Evolutionary conservation across 2,797 vertebrate genomes (phyloP), one percentile per base, ranked within the genome.

Genomic region (Sylvia borin): DNA sequence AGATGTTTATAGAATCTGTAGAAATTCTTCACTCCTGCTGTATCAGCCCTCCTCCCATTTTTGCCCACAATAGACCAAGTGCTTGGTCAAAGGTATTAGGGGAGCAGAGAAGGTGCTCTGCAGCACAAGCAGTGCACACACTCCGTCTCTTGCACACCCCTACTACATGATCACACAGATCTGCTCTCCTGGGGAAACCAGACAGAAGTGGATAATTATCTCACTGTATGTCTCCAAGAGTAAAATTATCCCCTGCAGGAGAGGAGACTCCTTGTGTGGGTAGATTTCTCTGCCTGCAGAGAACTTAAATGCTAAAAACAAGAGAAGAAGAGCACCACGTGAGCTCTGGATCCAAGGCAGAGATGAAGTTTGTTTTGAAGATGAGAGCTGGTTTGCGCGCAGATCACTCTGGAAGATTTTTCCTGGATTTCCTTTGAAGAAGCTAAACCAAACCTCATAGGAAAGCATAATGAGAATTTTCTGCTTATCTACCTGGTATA

Each of bases 161-260:
- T 14, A 22, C 31, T 26, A 16, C 16, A 31, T 38, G 54, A 75
- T 84, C 54, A 68, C 38, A 78, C 32, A 75, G n/a, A 26, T 26
- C 36, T 67, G 14, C 4, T 72, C 67, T 93, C 74, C 67, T 58
- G 45, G 27, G 57, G 32, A 93, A 91, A 82, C 17, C 74, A 96
- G 86, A 68, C 74, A 93, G 64, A 57, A 91, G 31, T 2, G 1
- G 67, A 78, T 85, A 90, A 86, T 66, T 18, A 70, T 76, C 58
- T 91, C 18, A n/a, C 7, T 91, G 24, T 81, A 22, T 20, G n/a
- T 73, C 65, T 92, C 67, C 53, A 64, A 53, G 20, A 67, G 42
- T 32, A 91, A 88, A 94, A 91, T 91, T 85, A 90, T 64, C 24
- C 64, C 74, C 29, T 60, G 60, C 40, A 94, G 78, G 48, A 85